A percentile compares a stretch with the other conserved stretches of the same genome.
Conservation (phyloP, 1,140 invertebrate species). For the Stegodyphus mimosarum region DNA sequence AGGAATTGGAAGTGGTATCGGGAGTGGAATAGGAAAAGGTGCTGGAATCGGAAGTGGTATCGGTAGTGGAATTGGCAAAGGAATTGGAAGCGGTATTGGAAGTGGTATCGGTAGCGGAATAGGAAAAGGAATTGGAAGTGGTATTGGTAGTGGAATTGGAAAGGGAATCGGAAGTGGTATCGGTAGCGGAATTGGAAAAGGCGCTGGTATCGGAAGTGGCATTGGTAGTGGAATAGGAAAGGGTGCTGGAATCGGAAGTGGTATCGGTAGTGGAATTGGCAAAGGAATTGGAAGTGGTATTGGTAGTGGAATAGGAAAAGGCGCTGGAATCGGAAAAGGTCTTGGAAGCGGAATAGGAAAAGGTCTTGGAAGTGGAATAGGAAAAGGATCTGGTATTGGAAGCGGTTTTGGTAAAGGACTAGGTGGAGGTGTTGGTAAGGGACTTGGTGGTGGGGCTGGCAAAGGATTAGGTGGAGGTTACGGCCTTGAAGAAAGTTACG, state of each 20-base stretch:
- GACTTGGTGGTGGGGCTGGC: constrained; percentile 10
- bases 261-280: constrained; percentile 16
- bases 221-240: constrained; percentile 4
- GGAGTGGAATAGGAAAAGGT: constrained; percentile 7
- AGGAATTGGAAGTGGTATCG: constrained; percentile 10
- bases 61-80: constrained; percentile 13
- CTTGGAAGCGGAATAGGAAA: constrained; percentile 4
- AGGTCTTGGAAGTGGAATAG: constrained; percentile 12
- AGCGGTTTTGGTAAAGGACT: constrained; percentile 15
- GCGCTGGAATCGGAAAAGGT: constrained; percentile 3
- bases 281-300: constrained; percentile 4
- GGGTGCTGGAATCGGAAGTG: constrained; percentile 1
- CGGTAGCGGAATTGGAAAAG: constrained; percentile 11
- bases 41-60: not conserved
- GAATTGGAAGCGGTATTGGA: constrained; percentile 21
- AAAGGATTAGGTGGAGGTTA: constrained; percentile 23
- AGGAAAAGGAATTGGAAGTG: constrained; percentile 13
- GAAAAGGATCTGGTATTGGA: not conserved
- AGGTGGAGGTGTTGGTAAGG: not conserved
- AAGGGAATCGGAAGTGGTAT: constrained; percentile 5
- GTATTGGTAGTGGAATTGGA: constrained; percentile 8
- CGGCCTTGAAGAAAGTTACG: not conserved
- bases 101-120: constrained; percentile 1
- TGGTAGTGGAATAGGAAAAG: constrained; percentile 11
- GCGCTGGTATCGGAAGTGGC: constrained; percentile 7